phyloP scores from a whole-genome alignment of 2,797 vertebrate species.

The Urocyon cinereoargenteus region DNA sequence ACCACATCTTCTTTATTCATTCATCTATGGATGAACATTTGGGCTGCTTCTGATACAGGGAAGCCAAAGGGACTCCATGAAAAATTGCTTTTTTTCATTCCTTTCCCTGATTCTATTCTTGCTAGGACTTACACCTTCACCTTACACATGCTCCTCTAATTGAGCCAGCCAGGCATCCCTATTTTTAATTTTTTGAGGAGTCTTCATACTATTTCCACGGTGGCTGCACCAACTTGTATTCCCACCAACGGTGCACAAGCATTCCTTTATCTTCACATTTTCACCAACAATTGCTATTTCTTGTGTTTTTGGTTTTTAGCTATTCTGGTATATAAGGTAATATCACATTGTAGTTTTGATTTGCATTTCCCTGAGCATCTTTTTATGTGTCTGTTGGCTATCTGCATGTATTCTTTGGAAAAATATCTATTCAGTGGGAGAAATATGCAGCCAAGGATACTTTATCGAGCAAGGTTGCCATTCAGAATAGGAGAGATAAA shows the following conservation, averaged over 20 bases:
- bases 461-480: background rate
- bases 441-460: background rate
- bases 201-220: background rate
- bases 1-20: background rate
- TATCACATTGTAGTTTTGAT: background rate
- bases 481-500: background rate
- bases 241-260: background rate
- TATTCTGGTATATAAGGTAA: background rate
- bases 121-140: background rate
- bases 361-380: background rate
- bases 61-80: background rate
- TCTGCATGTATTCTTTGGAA: background rate
- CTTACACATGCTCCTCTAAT: background rate
- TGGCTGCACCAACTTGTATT: background rate
- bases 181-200: background rate
- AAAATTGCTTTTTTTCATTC: background rate
- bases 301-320: background rate
- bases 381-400: background rate
- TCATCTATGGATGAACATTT: background rate
- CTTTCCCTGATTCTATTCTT: background rate
- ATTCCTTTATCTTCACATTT: background rate
- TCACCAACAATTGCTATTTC: background rate
- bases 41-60: background rate
- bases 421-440: background rate
- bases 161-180: background rate